phyloP scores from a whole-genome alignment of 2,888 invertebrate genomes.

The Nebria salina region DNA sequence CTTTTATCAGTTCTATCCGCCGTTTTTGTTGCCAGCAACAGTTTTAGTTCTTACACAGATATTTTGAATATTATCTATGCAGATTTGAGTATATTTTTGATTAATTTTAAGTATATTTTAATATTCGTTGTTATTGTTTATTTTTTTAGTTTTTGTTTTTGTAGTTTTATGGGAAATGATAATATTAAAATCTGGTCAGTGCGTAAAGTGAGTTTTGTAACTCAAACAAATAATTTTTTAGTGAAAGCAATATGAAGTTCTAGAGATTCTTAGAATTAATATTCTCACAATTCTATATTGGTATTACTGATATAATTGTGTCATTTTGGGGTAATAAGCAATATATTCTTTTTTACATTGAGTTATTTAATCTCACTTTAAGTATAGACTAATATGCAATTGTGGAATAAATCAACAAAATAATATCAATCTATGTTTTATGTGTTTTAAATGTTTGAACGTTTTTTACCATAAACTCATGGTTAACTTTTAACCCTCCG shows the following conservation, averaged over 20 bases:
- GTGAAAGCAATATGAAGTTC: neutral
- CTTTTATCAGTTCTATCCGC: slow-evolving; percentile 22
- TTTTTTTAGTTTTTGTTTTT: slow-evolving; percentile 22
- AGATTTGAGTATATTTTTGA: slow-evolving; percentile 3
- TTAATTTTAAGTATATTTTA: slow-evolving; percentile 18
- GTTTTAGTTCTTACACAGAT: slow-evolving; percentile 17
- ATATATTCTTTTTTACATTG: neutral
- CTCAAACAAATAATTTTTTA: neutral
- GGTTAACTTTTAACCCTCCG: slow-evolving; percentile 40
- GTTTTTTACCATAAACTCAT: slow-evolving; percentile 43
- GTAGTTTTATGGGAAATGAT: slow-evolving; percentile 46
- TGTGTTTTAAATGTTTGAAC: slow-evolving; percentile 44
- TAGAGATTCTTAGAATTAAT: neutral
- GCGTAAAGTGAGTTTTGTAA: slow-evolving; percentile 39
- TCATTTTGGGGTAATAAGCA: neutral
- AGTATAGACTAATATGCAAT: slow-evolving; percentile 41
- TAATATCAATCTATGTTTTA: slow-evolving; percentile 45
- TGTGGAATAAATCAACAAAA: slow-evolving; percentile 22
- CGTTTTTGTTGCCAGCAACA: slow-evolving; percentile 42
- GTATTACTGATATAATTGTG: neutral
- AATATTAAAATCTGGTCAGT: slow-evolving; percentile 27
- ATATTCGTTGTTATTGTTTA: slow-evolving; percentile 28
- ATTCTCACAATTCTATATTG: neutral
- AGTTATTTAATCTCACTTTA: slow-evolving; percentile 36
- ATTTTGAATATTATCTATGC: neutral